phyloP scores from a whole-genome alignment of 2,888 invertebrate genomes.

The Pardosa pseudoannulata region DNA sequence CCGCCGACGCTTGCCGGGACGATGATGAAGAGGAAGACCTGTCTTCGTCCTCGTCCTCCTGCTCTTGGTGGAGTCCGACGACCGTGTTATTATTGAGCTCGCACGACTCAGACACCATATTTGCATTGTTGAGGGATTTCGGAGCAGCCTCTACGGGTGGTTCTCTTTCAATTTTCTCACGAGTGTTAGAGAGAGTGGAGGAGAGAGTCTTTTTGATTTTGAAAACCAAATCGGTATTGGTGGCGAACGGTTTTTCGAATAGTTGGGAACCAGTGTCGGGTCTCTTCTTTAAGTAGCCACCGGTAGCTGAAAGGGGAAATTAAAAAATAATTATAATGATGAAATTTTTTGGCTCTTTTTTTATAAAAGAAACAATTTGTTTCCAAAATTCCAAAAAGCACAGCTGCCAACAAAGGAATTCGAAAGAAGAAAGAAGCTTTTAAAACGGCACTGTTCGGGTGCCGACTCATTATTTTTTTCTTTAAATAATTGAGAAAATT shows the following conservation, averaged over 20 bases:
- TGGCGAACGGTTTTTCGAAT: conserved; percentile 51
- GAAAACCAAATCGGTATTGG: conserved; percentile 62
- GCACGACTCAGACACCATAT: conserved; percentile 38
- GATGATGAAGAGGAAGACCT: too few species aligned
- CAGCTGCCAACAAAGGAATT: conserved; percentile 68
- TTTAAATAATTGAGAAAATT: conserved; percentile 5
- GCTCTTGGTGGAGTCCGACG: background rate
- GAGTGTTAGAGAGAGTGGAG: conserved; percentile 51
- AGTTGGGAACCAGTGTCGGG: conserved; percentile 46
- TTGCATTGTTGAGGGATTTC: conserved; percentile 70
- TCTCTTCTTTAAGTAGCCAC: conserved; percentile 67
- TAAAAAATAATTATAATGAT: conserved; percentile 56
- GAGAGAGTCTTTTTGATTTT: conserved; percentile 67
- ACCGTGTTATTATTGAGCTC: conserved; percentile 59
- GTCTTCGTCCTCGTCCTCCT: conserved; percentile 29
- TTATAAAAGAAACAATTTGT: conserved; percentile 36
- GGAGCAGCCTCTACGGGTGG: conserved; percentile 55
- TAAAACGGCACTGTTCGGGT: too few species aligned
- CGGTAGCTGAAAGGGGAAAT: conserved; percentile 71
- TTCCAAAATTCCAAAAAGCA: conserved; percentile 69
- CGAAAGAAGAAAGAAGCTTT: too few species aligned
- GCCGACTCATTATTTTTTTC: too few species aligned
- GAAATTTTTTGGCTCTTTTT: too few species aligned
- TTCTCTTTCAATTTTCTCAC: conserved; percentile 66
- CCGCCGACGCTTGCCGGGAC: too few species aligned